Evolutionary conservation across 2,113 vertebrate genomes (phyloP).

Genomic region (Psittacara wagleri): DNA sequence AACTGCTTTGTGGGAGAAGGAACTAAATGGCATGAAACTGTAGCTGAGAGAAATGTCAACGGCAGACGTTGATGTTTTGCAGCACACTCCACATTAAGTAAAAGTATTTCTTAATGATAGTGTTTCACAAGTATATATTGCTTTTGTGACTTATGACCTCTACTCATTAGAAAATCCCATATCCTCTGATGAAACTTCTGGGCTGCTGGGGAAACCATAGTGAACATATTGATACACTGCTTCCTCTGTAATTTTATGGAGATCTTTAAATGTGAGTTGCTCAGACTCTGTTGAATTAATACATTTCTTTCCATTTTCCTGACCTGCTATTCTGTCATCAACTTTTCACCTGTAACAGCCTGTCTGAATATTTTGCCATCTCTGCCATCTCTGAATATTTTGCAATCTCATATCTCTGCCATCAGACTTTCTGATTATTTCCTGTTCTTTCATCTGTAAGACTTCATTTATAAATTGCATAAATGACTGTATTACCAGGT

Average conservation of each 20-base stretch:
- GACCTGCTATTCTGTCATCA: not conserved
- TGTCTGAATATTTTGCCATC: not conserved
- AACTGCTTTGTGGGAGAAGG: not conserved
- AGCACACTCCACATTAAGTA: not conserved
- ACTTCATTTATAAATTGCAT: not conserved
- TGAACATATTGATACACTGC: not conserved
- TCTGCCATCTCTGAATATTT: too few relatives aligned
- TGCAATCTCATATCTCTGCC: not conserved
- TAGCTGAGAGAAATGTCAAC: not conserved
- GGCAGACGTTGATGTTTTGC: not conserved
- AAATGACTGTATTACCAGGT: not conserved
- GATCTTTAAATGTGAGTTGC: not conserved
- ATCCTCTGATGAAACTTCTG: not conserved
- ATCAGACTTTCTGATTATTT: not conserved
- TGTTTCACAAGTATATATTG: not conserved
- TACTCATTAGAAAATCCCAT: not conserved
- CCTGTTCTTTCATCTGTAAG: not conserved
- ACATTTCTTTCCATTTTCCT: not conserved
- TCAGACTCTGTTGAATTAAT: not conserved
- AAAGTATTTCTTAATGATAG: not conserved
- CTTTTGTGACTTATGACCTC: not conserved
- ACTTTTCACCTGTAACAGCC: not conserved
- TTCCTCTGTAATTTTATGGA: not conserved
- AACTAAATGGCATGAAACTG: not conserved
- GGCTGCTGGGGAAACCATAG: not conserved